Base-by-base conservation (phyloP, 2,888 invertebrate species). In the Acanthopleura granulata region DNA sequence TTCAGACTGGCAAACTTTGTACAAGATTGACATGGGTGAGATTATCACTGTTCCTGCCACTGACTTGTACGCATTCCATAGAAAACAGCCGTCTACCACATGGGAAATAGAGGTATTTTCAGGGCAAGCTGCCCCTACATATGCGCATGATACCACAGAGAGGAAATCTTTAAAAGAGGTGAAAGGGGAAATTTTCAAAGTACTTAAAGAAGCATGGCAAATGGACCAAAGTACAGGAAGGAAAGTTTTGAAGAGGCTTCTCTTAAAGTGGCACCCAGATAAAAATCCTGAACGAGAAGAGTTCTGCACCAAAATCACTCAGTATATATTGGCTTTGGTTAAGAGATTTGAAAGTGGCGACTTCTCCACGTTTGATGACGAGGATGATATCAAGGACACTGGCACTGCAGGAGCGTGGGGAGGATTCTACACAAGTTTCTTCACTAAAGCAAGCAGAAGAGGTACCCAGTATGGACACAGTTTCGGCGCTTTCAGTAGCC, bases 211-310 rank as follows among this genome's bases (percentile, higher is more conserved):
- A 62, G 80, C 83, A 22, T 81, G 79, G 79, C 72, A 75, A 12
- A 73, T 73, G 15, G 75, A 74, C 16, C 73, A 77, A 62, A 62
- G 22, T 1, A 79, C 78, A 50, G 74, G 78, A 40, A 75, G 62
- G 49, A 50, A 75, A 0, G 78, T 84, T 50, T 74, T 81, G 6
- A 81, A 82, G 74, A 72, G 85, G 70, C 71, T 84, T 15, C 51
- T 77, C n/a, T 69, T 80, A 12, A 80, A 80, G 70, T 85, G 82
- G 82, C 84, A 84, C 73, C 84, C 83, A 50, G 84, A 85, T 69
- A 84, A 82, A 76, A 82, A 85, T 72, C 78, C 69, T 14, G 75
- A 77, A 18, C 76, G 79, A 25, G 76, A 76, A 25, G 71, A 62
- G 4, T 74, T 81, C 29, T 78, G 79, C 27, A 83, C 79, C 0